Evolutionary conservation across 2,113 vertebrate species (phyloP).

Genomic region (Actinemys pallida): DNA sequence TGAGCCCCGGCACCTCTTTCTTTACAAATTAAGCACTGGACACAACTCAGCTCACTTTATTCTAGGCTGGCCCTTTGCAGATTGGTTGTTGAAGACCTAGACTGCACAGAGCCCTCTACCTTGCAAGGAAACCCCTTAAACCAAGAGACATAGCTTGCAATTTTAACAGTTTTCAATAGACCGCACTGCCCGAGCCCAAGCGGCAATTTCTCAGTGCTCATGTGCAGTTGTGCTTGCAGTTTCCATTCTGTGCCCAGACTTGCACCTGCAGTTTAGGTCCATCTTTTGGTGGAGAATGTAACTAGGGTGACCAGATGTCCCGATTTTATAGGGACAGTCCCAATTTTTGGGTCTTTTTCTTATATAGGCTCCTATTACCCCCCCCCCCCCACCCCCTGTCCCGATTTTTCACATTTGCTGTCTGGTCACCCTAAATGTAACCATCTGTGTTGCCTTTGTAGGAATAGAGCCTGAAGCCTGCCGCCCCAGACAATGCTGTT

Average conservation of each 20-base stretch:
- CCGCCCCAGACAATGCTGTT: fast-evolving
- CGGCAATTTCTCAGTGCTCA: neutral
- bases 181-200: neutral
- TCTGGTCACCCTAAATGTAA: neutral
- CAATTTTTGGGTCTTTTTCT: too few species aligned
- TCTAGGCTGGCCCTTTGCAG: neutral
- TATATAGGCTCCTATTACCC: too few species aligned
- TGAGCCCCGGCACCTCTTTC: neutral
- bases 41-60: neutral
- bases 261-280: neutral
- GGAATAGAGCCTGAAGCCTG: neutral
- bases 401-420: too few species aligned
- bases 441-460: neutral
- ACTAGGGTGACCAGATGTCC: too few species aligned
- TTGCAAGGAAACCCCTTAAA: neutral
- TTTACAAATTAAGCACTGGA: neutral
- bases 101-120: neutral
- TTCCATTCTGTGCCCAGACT: neutral
- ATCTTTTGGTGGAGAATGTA: neutral
- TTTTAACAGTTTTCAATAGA: neutral
- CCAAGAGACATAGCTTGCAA: neutral
- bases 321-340: too few species aligned
- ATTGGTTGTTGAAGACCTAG: neutral
- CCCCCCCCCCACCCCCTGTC: too few species aligned
- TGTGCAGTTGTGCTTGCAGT: neutral